A percentile compares a stretch with the other conserved stretches of the same genome.
Evolutionary conservation across 2,888 invertebrate genomes (phyloP).

Genomic region (Beris morrisii): DNA sequence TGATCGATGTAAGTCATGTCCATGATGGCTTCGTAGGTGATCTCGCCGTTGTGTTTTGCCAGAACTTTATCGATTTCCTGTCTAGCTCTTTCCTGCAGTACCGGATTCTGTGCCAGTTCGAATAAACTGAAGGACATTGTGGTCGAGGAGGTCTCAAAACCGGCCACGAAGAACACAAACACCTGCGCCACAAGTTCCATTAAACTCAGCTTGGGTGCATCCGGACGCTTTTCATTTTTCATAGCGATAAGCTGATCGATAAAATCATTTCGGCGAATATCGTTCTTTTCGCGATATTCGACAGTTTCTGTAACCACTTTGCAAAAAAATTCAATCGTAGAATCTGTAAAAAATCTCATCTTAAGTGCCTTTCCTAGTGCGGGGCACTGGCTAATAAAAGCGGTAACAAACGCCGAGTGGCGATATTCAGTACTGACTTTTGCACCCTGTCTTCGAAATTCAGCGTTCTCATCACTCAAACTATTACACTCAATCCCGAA

Average conservation of each 20-base stretch:
- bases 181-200: conserved; percentile 60
- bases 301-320: conserved; percentile 52
- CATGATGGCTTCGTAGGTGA: conserved; percentile 57
- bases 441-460: conserved; percentile 48
- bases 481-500: conserved; percentile 58
- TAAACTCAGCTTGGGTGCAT: conserved; percentile 48
- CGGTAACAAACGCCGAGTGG: neutral
- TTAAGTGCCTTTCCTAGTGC: neutral
- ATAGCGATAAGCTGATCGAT: conserved; percentile 59
- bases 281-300: conserved; percentile 50
- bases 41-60: conserved; percentile 49
- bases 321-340: conserved; percentile 47
- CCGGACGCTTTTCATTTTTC: conserved; percentile 40
- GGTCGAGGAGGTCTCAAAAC: conserved; percentile 60
- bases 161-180: conserved; percentile 60
- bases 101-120: conserved; percentile 57
- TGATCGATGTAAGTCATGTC: conserved; percentile 59
- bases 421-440: conserved; percentile 32
- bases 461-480: conserved; percentile 52
- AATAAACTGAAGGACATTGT: conserved; percentile 57
- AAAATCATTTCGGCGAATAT: conserved; percentile 57
- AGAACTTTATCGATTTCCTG: conserved; percentile 54
- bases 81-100: conserved; percentile 55
- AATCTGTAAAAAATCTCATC: conserved; percentile 43
- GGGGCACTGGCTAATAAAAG: neutral